Percentiles rank a stretch among this genome's conserved stretches.
These are phyloP conservation scores for Tubulanus polymorphus DNA, from an alignment of 2,888 invertebrate genomes.

Conservation along the genomic window DNA sequence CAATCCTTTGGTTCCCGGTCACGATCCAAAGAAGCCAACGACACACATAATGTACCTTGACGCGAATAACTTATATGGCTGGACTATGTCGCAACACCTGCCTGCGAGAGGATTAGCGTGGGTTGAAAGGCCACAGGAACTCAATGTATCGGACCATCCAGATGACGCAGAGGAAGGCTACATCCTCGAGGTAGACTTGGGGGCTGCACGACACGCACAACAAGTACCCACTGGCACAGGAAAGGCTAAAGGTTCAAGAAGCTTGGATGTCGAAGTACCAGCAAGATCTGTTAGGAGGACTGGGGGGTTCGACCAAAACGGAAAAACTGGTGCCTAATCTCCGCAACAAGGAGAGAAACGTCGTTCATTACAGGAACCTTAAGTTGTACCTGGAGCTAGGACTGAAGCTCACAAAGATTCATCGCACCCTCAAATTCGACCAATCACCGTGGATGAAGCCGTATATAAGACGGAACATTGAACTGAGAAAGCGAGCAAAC, in stretches of 20 bases:
- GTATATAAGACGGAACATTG: slow-evolving; percentile 39
- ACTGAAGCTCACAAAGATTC: slow-evolving; percentile 28
- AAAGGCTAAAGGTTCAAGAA: slow-evolving; percentile 13
- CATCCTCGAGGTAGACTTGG: slow-evolving; percentile 53
- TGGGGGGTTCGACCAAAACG: slow-evolving; percentile 7
- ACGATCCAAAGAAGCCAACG: slow-evolving; percentile 16
- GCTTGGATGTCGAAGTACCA: slow-evolving; percentile 13
- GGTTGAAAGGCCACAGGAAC: slow-evolving; percentile 8
- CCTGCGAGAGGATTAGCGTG: slow-evolving; percentile 31
- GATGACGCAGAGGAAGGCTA: slow-evolving; percentile 26
- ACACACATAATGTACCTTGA: slow-evolving; percentile 24
- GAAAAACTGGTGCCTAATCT: slow-evolving; percentile 26
- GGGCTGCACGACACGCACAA: slow-evolving; percentile 42
- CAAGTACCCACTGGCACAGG: slow-evolving; percentile 35
- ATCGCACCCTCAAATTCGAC: slow-evolving; percentile 37
- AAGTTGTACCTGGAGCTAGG: slow-evolving; percentile 32
- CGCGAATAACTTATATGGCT: slow-evolving; percentile 35
- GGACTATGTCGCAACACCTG: slow-evolving; percentile 33
- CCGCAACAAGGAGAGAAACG: slow-evolving; percentile 27
- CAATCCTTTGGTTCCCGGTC: slow-evolving; percentile 25
- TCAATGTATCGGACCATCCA: background rate
- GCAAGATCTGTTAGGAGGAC: background rate
- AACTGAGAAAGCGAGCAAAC: slow-evolving; percentile 28
- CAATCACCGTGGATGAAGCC: slow-evolving; percentile 38
- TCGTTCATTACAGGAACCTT: slow-evolving; percentile 44